Evolutionary conservation across 1,140 invertebrate species (phyloP).

Genomic region (Lycorma delicatula): DNA sequence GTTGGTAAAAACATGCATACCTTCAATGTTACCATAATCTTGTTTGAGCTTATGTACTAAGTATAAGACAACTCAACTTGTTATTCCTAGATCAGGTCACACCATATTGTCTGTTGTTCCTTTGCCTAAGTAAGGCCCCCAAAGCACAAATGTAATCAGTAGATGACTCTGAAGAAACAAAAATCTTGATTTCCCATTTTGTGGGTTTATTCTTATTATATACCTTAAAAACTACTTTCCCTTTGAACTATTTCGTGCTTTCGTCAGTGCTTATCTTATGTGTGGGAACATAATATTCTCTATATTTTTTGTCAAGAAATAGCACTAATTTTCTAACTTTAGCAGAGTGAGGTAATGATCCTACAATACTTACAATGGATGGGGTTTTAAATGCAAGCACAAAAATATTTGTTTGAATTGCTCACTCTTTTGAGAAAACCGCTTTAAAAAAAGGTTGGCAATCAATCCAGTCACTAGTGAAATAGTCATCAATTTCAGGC

Average conservation of each 20-base stretch:
- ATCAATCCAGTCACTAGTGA: conserved; percentile 1
- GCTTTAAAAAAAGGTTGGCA: conserved; percentile 10
- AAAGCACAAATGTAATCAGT: conserved; percentile 9
- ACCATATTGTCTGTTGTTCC: background rate
- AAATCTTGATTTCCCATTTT: conserved; percentile 11
- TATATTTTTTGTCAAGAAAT: conserved; percentile 4
- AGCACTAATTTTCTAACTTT: conserved; percentile 10
- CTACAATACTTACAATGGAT: background rate
- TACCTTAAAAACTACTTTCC: conserved; percentile 11
- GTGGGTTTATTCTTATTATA: conserved; percentile 11
- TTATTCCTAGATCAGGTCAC: conserved; percentile 3
- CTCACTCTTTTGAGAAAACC: conserved; percentile 1
- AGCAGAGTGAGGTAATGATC: background rate
- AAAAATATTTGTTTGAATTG: conserved; percentile 6
- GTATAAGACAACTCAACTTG: conserved; percentile 5
- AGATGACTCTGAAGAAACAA: background rate
- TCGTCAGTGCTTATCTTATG: conserved; percentile 3
- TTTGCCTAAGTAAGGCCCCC: conserved; percentile 6
- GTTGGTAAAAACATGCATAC: conserved; percentile 6
- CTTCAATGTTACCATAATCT: conserved; percentile 7
- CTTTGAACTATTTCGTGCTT: conserved; percentile 11
- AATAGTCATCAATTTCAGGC: conserved; percentile 10
- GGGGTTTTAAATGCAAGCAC: conserved; percentile 7
- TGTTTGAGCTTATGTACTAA: conserved; percentile 5
- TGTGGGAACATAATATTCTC: conserved; percentile 3